Base-by-base conservation (phyloP, 2,113 vertebrate species). In the Pterocles orientalis region DNA sequence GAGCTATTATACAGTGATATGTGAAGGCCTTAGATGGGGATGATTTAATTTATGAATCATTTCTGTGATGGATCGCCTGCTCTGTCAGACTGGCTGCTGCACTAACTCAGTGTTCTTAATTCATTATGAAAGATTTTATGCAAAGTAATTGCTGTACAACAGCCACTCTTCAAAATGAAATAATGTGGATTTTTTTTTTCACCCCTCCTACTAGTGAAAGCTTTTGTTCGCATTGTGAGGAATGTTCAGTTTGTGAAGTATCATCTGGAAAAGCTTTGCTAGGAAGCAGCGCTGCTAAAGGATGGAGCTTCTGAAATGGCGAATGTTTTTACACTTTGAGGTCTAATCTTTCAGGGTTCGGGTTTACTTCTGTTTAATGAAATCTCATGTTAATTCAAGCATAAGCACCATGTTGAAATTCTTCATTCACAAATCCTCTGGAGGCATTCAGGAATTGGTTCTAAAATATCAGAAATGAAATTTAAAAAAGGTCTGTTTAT, bases 1-100 rank as follows among this genome's bases (percentile, higher is more conserved):
- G 90, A 94, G 91, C 94, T 79, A 91, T 95, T 96, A 82, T 7
- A 24, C 54, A 6, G 68, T 93, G 92, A 96, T 95, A 77, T 76
- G 88, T 86, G 94, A 94, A 75, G 85, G 84, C 81, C 81, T 93
- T 93, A 62, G 75, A 72, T 92, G 93, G 80, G 76, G 91, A 92
- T 95, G 91, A 86, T 94, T 95, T 96, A 95, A 96, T 95, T 95
- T 94, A 96, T 93, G 94, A 86, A 92, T 91, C 83, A 89, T 95
- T 97, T 90, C 91, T 65, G 61, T 92, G 93, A 96, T 92, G 90
- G 94, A 96, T 96, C 68, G 77, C 73, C 73, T 93, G 60, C 75
- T 85, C 47, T 83, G 87, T 93, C 94, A 90, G 91, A 75, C 92
- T 51, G 94, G 66, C 85, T 82, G 91, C 87, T 81, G 85, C 87